Evolutionary conservation across 2,797 vertebrate species (phyloP).

Genomic region (Phylloscopus collybita): DNA sequence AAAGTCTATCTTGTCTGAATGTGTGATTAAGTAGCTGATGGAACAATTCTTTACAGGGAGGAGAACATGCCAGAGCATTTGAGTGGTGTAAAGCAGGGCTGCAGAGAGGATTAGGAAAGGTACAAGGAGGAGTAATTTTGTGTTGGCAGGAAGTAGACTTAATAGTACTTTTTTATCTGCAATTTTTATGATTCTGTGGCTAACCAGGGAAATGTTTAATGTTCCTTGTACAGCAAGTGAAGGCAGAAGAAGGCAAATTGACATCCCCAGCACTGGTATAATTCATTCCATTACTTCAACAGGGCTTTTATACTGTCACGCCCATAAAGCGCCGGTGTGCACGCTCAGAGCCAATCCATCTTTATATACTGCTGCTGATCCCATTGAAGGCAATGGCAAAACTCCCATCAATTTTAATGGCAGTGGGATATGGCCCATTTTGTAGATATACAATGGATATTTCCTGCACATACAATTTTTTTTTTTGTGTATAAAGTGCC

Average conservation of each 20-base stretch:
- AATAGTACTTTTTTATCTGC: slow-evolving; percentile 47
- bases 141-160: slow-evolving; percentile 33
- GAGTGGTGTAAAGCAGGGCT: not conserved
- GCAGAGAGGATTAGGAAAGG: slow-evolving; percentile 5
- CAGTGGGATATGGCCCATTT: slow-evolving; percentile 57
- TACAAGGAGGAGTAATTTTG: slow-evolving; percentile 21
- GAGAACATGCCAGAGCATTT: not conserved
- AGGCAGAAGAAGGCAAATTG: slow-evolving; percentile 45
- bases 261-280: slow-evolving; percentile 43
- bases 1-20: not conserved
- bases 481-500: not conserved
- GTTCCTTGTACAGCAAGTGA: slow-evolving; percentile 41
- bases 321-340: slow-evolving; percentile 49
- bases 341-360: slow-evolving; percentile 53
- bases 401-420: slow-evolving; percentile 61
- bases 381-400: slow-evolving; percentile 49
- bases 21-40: not conserved
- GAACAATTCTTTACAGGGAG: not conserved
- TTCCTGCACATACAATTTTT: slow-evolving; percentile 2
- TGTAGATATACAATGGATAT: slow-evolving; percentile 54
- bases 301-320: slow-evolving; percentile 55
- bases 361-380: slow-evolving; percentile 60
- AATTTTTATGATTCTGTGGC: slow-evolving; percentile 55
- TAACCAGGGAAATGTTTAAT: slow-evolving; percentile 54
- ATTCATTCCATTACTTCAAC: slow-evolving; percentile 60